These are phyloP conservation scores for Oxyscelio sp. DNA, from an alignment of 2,888 invertebrate species.

Conservation along the genomic window DNA sequence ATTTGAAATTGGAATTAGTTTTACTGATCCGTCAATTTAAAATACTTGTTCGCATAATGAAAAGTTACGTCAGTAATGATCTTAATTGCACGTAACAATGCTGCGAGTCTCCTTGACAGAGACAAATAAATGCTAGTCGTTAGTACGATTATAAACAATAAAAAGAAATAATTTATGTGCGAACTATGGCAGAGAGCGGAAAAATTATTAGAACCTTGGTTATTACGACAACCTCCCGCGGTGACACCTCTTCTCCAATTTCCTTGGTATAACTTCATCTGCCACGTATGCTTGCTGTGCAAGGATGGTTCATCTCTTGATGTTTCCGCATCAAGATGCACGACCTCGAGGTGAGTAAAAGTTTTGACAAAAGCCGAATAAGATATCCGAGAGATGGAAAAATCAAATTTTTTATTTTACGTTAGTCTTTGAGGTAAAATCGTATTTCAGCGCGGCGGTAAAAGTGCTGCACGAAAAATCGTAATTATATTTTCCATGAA, in stretches of 20 bases:
- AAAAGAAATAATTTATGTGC: conserved; percentile 56
- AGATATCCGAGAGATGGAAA: conserved; percentile 91
- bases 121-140: conserved; percentile 33
- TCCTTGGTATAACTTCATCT: conserved; percentile 95
- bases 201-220: conserved; percentile 90
- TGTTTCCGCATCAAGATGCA: conserved; percentile 96
- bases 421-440: too few species aligned
- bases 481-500: too few species aligned
- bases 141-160: conserved; percentile 29
- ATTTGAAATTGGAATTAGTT: conserved; percentile 17
- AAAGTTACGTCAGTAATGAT: conserved; percentile 21
- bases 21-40: conserved; percentile 15
- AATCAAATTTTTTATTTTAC: conserved; percentile 8
- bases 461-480: too few species aligned
- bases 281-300: conserved; percentile 94
- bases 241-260: conserved; percentile 96
- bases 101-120: conserved; percentile 37
- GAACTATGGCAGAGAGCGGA: conserved; percentile 36
- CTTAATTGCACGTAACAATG: conserved; percentile 39
- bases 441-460: too few species aligned
- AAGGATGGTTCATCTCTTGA: conserved; percentile 95
- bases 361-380: conserved; percentile 94
- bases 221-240: conserved; percentile 96
- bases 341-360: conserved; percentile 94
- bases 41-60: background rate